Evolutionary conservation across 2,113 vertebrate genomes (phyloP).

Genomic region (Irena cyanogastra): DNA sequence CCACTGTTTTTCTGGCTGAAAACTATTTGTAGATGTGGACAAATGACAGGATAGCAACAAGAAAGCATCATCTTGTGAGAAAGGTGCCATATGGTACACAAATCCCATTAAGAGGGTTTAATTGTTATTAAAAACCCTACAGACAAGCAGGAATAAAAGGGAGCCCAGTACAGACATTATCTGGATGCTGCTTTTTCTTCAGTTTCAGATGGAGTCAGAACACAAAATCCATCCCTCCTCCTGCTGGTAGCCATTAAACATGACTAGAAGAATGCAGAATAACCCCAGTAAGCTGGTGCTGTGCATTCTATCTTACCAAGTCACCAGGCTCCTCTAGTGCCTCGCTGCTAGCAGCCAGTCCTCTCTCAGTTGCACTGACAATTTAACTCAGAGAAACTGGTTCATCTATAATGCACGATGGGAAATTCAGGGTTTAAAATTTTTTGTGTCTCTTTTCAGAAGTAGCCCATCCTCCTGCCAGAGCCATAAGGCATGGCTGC

Average conservation of each 20-base stretch:
- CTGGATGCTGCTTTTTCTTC: neutral
- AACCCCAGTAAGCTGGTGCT: neutral
- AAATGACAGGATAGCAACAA: neutral
- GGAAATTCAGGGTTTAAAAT: neutral
- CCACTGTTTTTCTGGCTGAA: neutral
- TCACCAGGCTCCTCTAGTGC: neutral
- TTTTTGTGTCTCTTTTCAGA: neutral
- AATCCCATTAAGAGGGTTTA: constrained; percentile 53
- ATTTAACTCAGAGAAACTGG: neutral
- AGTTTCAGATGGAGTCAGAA: neutral
- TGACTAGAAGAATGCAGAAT: neutral
- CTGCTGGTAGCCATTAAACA: neutral
- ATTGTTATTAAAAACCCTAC: constrained; percentile 30
- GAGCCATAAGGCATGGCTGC: neutral
- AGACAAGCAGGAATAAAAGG: constrained; percentile 5
- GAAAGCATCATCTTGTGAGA: neutral
- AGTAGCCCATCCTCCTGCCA: neutral
- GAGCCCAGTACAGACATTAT: neutral
- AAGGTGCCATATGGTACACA: constrained; percentile 46
- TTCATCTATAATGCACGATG: neutral
- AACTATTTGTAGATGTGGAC: neutral
- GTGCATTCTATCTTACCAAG: neutral
- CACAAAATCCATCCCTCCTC: neutral
- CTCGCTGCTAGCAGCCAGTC: neutral
- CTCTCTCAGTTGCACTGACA: neutral